phyloP scores from a whole-genome alignment of 2,797 vertebrate species.

The Pipistrellus nathusii region DNA sequence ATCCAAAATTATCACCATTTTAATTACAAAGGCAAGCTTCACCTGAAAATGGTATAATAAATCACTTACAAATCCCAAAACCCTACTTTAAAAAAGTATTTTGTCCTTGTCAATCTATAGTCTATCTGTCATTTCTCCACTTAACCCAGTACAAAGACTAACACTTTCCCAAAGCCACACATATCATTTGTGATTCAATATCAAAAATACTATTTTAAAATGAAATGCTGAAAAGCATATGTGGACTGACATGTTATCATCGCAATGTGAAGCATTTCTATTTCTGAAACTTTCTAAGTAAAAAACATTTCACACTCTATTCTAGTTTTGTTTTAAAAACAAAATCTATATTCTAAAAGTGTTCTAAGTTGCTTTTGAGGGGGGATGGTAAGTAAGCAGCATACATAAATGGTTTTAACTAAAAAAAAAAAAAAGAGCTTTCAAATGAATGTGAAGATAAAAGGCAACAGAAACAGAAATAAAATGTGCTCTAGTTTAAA shows the following conservation, averaged over 20 bases:
- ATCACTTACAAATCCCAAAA: constrained; percentile 22
- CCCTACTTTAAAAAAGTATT: neutral
- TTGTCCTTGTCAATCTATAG: neutral
- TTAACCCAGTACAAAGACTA: neutral
- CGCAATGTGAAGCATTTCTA: constrained; percentile 14
- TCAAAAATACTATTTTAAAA: neutral
- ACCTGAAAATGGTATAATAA: neutral
- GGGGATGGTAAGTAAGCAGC: neutral
- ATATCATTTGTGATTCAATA: neutral
- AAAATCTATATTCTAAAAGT: constrained; percentile 36
- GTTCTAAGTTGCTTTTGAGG: neutral
- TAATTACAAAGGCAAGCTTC: constrained; percentile 10
- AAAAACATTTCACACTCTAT: neutral
- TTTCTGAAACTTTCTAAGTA: neutral
- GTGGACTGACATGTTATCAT: neutral
- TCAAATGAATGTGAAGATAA: neutral
- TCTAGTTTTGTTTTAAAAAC: constrained; percentile 32
- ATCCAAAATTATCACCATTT: constrained; percentile 9
- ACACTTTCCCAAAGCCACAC: neutral
- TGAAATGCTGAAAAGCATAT: neutral
- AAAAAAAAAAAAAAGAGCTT: neutral
- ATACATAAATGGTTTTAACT: neutral
- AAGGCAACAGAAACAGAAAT: neutral
- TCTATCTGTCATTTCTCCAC: neutral
- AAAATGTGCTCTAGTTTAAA: neutral